These are phyloP conservation scores for Lordiphosa andalusiaca DNA, from an alignment of 2,888 invertebrate species.

Conservation along the genomic window DNA sequence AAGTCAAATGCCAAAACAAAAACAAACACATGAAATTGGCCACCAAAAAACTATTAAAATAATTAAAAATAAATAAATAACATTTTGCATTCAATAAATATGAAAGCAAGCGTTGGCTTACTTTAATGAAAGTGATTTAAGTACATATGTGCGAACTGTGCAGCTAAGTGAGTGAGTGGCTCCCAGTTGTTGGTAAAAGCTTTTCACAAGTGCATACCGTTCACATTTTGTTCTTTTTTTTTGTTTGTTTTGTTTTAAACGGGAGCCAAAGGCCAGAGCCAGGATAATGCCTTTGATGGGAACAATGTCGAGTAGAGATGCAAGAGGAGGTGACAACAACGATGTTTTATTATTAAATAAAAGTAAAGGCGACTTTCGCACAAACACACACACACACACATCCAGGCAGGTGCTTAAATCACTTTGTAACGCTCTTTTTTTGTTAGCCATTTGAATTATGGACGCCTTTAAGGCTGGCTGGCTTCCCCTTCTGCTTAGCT, in stretches of 20 bases:
- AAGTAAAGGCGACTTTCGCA: slow-evolving; percentile 35
- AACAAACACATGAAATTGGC: slow-evolving; percentile 3
- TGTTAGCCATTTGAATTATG: slow-evolving; percentile 21
- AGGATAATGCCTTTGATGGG: slow-evolving; percentile 42
- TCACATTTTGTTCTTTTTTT: no score
- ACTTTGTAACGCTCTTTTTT: slow-evolving; percentile 26
- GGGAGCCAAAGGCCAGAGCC: neutral
- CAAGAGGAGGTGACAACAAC: slow-evolving; percentile 37
- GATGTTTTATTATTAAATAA: slow-evolving; percentile 65
- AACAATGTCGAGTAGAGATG: slow-evolving; percentile 20
- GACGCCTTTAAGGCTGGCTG: slow-evolving; percentile 6
- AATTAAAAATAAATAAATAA: no score
- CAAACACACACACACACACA: neutral
- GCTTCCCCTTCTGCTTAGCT: slow-evolving; percentile 10
- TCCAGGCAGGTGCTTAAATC: slow-evolving; percentile 35
- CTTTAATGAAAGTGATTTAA: no score
- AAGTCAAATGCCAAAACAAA: slow-evolving; percentile 25
- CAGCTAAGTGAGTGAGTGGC: no score
- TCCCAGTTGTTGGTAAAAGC: slow-evolving; percentile 27
- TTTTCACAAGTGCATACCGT: slow-evolving; percentile 29
- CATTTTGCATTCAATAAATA: no score
- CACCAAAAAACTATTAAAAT: neutral
- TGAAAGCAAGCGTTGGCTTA: no score
- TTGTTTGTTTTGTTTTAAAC: neutral
- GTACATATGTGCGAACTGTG: no score